Conservation (phyloP, 2,797 vertebrate species). For the Protosalanx chinensis region DNA sequence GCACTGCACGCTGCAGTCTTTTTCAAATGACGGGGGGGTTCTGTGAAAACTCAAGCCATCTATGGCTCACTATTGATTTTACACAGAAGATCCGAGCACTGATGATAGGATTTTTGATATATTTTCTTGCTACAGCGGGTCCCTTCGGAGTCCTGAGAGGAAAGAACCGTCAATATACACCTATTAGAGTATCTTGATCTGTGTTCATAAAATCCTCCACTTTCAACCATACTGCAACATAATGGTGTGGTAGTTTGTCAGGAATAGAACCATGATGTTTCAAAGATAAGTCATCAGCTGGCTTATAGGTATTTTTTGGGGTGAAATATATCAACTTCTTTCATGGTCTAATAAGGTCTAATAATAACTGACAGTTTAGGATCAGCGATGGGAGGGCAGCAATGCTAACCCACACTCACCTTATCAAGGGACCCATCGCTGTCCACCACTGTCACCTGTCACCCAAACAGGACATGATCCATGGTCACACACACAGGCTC, state of each 20-base stretch:
- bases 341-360: constrained; percentile 85
- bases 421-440: constrained; percentile 86
- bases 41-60: constrained; percentile 99
- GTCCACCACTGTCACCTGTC: constrained; percentile 85
- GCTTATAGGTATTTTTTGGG: constrained; percentile 55
- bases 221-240: constrained; percentile 92
- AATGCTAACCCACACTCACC: constrained; percentile 85
- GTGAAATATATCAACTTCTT: constrained; percentile 77
- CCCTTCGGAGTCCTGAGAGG: constrained; percentile 89
- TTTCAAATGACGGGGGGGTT: constrained; percentile 99
- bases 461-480: constrained; percentile 81
- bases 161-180: constrained; percentile 98
- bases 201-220: constrained; percentile 93
- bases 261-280: constrained; percentile 40
- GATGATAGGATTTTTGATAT: constrained; percentile 99
- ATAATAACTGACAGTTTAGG: constrained; percentile 86
- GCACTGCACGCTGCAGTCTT: constrained; percentile 87
- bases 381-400: constrained; percentile 82
- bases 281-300: constrained; percentile 48
- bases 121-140: constrained; percentile 92
- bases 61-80: constrained; percentile 99
- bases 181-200: constrained; percentile 99
- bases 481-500: constrained; percentile 79
- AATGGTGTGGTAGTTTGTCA: constrained; percentile 71
- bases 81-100: constrained; percentile 94